Percentiles rank a stretch among this genome's conserved stretches.
These are phyloP conservation scores for Asobara japonica DNA, from an alignment of 1,140 invertebrate species.

Conservation along the genomic window DNA sequence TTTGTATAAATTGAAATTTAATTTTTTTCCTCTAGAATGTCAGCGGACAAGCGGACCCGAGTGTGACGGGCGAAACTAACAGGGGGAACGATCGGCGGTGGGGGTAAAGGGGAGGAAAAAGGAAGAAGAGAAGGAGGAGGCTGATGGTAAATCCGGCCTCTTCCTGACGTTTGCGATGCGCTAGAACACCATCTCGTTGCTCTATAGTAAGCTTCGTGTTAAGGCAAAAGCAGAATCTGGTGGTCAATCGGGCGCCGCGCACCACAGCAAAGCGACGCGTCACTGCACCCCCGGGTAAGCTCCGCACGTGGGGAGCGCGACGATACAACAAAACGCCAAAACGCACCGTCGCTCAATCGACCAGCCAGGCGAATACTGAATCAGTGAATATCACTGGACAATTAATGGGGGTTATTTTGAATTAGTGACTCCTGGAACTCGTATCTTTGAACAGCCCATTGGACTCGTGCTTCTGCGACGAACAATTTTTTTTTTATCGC, in stretches of 20 bases:
- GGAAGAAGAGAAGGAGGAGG: slow-evolving; percentile 11
- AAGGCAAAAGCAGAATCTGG: slow-evolving; percentile 61
- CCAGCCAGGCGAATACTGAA: slow-evolving; percentile 9
- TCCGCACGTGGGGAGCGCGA: slow-evolving; percentile 53
- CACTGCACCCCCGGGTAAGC: slow-evolving; percentile 60
- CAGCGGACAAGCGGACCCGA: no score
- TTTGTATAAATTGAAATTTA: no score
- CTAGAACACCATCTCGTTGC: slow-evolving; percentile 47
- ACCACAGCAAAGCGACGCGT: slow-evolving; percentile 61
- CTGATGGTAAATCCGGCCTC: slow-evolving; percentile 15
- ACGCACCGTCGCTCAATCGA: slow-evolving; percentile 24
- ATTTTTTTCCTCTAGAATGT: no score
- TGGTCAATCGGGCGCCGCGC: slow-evolving; percentile 66
- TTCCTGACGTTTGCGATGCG: slow-evolving; percentile 47
- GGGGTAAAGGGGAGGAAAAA: slow-evolving; percentile 1
- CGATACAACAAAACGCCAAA: slow-evolving; percentile 47
- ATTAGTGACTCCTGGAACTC: no score
- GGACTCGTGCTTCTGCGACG: no score
- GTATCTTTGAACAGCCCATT: no score
- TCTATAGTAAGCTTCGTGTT: slow-evolving; percentile 41
- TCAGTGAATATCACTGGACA: slow-evolving; percentile 5
- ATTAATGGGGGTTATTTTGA: background rate
- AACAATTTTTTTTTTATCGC: background rate
- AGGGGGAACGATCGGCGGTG: background rate
- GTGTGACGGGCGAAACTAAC: no score